Evolutionary conservation across 2,888 invertebrate species (phyloP).

Genomic region (Unio pictorum): DNA sequence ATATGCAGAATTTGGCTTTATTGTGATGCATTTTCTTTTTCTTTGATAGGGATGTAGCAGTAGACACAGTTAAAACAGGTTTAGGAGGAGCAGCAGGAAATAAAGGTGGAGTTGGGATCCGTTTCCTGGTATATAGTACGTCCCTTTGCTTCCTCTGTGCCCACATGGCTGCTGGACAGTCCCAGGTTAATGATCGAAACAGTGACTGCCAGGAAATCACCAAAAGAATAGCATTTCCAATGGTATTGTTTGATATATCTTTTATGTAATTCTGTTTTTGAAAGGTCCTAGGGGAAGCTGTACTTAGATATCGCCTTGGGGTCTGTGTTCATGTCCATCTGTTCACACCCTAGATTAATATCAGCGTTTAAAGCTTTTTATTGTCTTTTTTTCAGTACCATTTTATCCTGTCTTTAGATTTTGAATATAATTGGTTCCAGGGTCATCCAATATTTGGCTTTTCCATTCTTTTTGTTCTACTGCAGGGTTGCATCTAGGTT

Average conservation of each 20-base stretch:
- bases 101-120: constrained; percentile 95
- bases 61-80: constrained; percentile 98
- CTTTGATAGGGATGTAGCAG: constrained; percentile 84
- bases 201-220: constrained; percentile 97
- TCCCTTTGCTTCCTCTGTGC: constrained; percentile 98
- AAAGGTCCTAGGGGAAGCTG: not conserved
- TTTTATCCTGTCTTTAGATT: too few species aligned
- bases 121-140: constrained; percentile 91
- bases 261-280: not conserved
- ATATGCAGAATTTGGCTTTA: too few species aligned
- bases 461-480: too few species aligned
- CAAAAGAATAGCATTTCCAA: constrained; percentile 78
- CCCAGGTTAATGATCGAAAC: constrained; percentile 94
- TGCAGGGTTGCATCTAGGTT: too few species aligned
- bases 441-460: too few species aligned
- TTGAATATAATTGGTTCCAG: too few species aligned
- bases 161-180: constrained; percentile 99
- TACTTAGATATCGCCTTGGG: not conserved
- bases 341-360: too few species aligned
- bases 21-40: not conserved
- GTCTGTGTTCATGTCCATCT: too few species aligned
- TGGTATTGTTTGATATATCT: constrained; percentile 53
- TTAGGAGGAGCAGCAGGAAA: constrained; percentile 98
- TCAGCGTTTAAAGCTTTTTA: too few species aligned
- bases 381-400: too few species aligned